These are phyloP conservation scores for Scomber scombrus DNA, from an alignment of 2,113 vertebrate genomes.

Conservation along the genomic window DNA sequence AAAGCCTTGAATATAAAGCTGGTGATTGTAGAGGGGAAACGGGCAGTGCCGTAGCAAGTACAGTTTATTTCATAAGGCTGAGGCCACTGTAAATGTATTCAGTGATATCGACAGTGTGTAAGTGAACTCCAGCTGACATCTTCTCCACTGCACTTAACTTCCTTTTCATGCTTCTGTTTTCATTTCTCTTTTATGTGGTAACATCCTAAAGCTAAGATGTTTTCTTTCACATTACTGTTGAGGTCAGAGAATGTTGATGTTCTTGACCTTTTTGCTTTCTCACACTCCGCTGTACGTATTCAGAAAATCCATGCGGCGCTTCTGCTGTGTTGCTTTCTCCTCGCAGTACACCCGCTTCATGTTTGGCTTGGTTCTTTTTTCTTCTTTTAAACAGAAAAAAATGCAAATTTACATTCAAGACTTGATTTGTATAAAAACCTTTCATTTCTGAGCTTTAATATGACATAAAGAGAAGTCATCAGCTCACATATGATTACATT, in stretches of 20 bases:
- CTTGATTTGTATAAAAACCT: not conserved
- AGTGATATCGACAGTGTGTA: not conserved
- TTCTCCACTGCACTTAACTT: slow-evolving; percentile 27
- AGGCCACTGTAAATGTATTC: not conserved
- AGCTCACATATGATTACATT: not conserved
- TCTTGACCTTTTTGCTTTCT: slow-evolving; percentile 61
- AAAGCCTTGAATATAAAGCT: not conserved
- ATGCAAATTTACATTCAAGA: not conserved
- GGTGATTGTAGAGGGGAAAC: not conserved
- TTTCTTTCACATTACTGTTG: slow-evolving; percentile 43
- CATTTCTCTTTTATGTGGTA: slow-evolving; percentile 7
- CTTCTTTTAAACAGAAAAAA: not conserved
- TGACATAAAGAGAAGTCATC: not conserved
- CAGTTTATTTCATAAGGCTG: not conserved
- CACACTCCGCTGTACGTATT: slow-evolving; percentile 21
- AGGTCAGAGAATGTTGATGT: slow-evolving; percentile 41
- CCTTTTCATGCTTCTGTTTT: slow-evolving; percentile 16
- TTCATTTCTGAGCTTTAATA: not conserved
- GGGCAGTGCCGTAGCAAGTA: not conserved
- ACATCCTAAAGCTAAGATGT: slow-evolving; percentile 35
- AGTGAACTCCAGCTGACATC: slow-evolving; percentile 29
- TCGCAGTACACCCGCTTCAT: not conserved
- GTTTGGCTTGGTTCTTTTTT: not conserved
- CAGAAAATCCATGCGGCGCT: slow-evolving; percentile 12
- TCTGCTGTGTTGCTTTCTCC: slow-evolving; percentile 4